Evolutionary conservation across 2,888 invertebrate species (phyloP).

Genomic region (Athrips mouffetella): DNA sequence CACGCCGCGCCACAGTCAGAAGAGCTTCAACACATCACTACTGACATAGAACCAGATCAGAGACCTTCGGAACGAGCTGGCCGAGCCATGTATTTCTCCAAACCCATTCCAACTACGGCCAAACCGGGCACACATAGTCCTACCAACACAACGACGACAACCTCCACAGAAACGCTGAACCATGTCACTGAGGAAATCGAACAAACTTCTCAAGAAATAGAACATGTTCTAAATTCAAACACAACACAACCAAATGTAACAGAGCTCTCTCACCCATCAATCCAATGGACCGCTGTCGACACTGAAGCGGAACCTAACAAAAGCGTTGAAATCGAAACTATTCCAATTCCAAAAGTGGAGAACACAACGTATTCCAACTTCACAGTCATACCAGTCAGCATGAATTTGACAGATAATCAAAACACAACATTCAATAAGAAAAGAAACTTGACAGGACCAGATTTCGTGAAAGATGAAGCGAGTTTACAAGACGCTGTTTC

Average conservation of each 20-base stretch:
- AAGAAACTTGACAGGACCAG: constrained; percentile 56
- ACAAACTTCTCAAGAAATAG: constrained; percentile 9
- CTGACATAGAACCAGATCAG: constrained; percentile 42
- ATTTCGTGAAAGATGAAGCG: constrained; percentile 55
- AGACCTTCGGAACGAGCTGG: constrained; percentile 49
- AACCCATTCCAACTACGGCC: constrained; percentile 35
- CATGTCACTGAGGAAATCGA: too few species aligned
- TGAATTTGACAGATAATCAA: constrained; percentile 49
- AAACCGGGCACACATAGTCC: constrained; percentile 29
- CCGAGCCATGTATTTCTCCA: constrained; percentile 65
- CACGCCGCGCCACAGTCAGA: constrained; percentile 61
- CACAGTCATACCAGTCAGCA: constrained; percentile 23
- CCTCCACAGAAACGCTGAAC: constrained; percentile 28
- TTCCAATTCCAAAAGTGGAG: constrained; percentile 12
- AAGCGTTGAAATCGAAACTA: constrained; percentile 27
- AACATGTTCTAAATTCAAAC: constrained; percentile 12
- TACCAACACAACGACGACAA: constrained; percentile 31
- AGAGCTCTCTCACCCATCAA: constrained; percentile 38
- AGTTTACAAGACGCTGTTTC: constrained; percentile 43
- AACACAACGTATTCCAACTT: constrained; percentile 31
- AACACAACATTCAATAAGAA: constrained; percentile 48
- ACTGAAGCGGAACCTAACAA: constrained; percentile 32
- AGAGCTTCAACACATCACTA: constrained; percentile 45
- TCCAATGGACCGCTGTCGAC: constrained; percentile 56
- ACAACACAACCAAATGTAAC: constrained; percentile 16